Percentiles rank a stretch among this genome's conserved stretches.
phyloP scores from a whole-genome alignment of 2,888 invertebrate species.

The Melolontha melolontha region DNA sequence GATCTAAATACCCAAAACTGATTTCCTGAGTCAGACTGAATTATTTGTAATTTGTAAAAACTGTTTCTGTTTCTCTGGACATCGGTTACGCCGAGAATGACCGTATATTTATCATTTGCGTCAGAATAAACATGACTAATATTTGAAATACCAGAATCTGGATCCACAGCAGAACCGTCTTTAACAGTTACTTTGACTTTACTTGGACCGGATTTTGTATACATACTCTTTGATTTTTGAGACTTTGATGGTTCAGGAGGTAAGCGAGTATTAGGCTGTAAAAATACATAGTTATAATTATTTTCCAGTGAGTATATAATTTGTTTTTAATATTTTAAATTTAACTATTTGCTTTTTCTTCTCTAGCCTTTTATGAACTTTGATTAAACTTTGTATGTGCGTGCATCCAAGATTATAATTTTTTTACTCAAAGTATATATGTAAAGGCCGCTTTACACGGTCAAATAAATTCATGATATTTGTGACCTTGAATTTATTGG shows the following conservation, averaged over 20 bases:
- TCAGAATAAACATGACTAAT: slow-evolving; percentile 80
- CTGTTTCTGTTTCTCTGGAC: slow-evolving; percentile 90
- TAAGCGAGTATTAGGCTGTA: slow-evolving; percentile 57
- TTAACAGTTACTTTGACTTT: slow-evolving; percentile 80
- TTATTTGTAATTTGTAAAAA: slow-evolving; percentile 92
- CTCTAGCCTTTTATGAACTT: too few relatives aligned
- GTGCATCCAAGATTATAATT: too few relatives aligned
- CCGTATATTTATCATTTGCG: slow-evolving; percentile 75
- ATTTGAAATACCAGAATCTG: slow-evolving; percentile 85
- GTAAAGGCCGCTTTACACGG: too few relatives aligned
- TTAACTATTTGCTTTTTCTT: too few relatives aligned
- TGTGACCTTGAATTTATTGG: too few relatives aligned
- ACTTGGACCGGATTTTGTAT: slow-evolving; percentile 68
- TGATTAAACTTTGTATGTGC: too few relatives aligned
- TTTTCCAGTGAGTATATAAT: too few relatives aligned
- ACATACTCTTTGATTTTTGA: slow-evolving; percentile 60
- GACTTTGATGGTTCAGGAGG: slow-evolving; percentile 55
- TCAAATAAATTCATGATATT: too few relatives aligned
- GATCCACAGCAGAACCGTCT: slow-evolving; percentile 91
- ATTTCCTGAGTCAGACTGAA: slow-evolving; percentile 77
- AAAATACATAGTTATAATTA: slow-evolving; percentile 32
- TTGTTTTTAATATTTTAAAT: too few relatives aligned
- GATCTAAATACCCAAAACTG: slow-evolving; percentile 70
- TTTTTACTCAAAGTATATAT: too few relatives aligned
- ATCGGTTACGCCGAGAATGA: slow-evolving; percentile 87